Conservation (phyloP, 2,797 vertebrate genomes). For the Uromys caudimaculatus region DNA sequence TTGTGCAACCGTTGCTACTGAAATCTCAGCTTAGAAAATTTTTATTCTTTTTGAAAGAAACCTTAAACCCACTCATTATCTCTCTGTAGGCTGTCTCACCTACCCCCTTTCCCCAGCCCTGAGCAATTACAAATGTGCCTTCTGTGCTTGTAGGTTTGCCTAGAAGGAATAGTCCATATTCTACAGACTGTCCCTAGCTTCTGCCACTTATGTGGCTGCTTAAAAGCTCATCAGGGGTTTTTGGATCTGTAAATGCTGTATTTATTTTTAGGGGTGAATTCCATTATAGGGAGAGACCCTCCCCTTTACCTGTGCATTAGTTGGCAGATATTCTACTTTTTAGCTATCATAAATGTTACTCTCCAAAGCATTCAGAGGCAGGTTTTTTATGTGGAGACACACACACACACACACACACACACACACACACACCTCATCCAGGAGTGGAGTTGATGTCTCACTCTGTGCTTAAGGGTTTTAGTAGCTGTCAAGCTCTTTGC, state of each 20-base stretch:
- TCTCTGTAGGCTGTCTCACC: background rate
- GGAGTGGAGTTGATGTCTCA: background rate
- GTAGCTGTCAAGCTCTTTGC: background rate
- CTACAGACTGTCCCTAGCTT: background rate
- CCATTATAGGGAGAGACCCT: background rate
- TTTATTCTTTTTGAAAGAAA: background rate
- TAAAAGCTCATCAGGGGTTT: background rate
- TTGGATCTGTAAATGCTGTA: background rate
- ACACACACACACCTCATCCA: background rate
- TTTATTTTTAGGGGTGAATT: conserved; percentile 17
- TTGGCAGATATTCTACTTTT: background rate
- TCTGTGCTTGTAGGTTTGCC: background rate
- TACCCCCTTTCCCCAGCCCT: background rate
- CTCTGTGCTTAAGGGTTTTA: background rate
- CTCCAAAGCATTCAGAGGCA: background rate
- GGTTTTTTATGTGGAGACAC: background rate
- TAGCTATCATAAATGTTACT: background rate
- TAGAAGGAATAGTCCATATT: background rate
- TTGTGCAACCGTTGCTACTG: background rate
- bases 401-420: background rate
- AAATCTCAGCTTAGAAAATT: background rate
- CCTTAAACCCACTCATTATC: background rate
- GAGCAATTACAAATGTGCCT: background rate
- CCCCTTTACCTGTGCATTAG: background rate
- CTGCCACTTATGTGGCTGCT: conserved; percentile 13